These are phyloP conservation scores for Anguilla anguilla DNA, from an alignment of 2,797 vertebrate genomes.

Conservation along the genomic window DNA sequence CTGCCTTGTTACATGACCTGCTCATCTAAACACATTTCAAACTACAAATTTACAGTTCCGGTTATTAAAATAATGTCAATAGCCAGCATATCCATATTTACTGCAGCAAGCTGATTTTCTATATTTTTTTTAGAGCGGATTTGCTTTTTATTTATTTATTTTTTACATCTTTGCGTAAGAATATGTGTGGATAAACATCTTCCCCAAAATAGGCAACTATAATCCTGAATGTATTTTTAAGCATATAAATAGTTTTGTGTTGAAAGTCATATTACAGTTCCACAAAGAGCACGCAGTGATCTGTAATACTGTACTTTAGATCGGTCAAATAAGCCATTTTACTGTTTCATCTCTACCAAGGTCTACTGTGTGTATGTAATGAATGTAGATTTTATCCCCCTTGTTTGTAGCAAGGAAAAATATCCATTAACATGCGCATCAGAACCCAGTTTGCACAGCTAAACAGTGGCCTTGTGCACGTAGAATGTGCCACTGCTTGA, in stretches of 20 bases:
- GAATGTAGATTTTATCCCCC: neutral
- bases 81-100: neutral
- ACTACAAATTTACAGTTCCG: neutral
- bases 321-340: neutral
- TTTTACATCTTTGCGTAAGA: neutral
- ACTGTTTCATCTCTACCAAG: neutral
- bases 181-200: neutral
- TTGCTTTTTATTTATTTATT: neutral
- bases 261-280: neutral
- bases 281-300: constrained; percentile 10
- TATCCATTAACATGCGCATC: constrained; percentile 26
- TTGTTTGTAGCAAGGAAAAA: neutral
- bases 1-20: neutral
- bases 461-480: neutral
- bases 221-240: neutral
- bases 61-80: neutral
- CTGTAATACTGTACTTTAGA: neutral
- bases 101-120: no score
- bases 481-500: neutral
- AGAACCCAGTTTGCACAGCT: neutral
- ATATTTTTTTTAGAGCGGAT: no score
- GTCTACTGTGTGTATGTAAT: neutral
- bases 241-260: neutral
- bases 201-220: neutral
- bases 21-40: neutral